Base-by-base conservation (phyloP, 1,140 invertebrate species). In the Lasioglossum albipes region DNA sequence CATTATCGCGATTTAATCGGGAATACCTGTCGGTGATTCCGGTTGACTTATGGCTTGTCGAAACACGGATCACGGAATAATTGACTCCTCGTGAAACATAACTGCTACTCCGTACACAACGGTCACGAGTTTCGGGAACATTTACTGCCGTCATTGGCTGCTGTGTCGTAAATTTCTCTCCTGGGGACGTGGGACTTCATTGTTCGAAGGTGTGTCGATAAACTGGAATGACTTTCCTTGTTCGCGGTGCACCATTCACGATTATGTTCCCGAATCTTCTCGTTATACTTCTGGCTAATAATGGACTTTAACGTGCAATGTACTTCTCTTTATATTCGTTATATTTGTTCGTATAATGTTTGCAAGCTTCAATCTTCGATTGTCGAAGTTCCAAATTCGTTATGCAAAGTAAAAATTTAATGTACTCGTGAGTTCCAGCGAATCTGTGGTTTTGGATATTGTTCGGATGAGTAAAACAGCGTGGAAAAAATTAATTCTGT, bases 1-100 rank as follows among this genome's bases (percentile, higher is more conserved):
- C 65, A 22, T 76, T 75, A 75, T 67, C 49, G 62, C 62, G 27
- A 41, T 12, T 59, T 22, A 27, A 45, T 45, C 74, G 20, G 10
- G 49, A 0, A 7, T 45, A 6, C n/a, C 49, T 2, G 36, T 12
- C 13, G 4, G 2, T 61, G 66, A 70, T 77, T 70, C 68, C 45
- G 31, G 18, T 12, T 12, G 7, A 5, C 9, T 13, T n/a, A 20
- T 22, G 3, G 22, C 57, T 59, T 22, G 31, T n/a, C 1, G 27
- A 9, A 16, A 18, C 16, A 9, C 18, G 18, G 52, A 71, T 41
- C 20, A 12, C n/a, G n/a, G 59, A 18, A 27, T 73, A 73, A 73
- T 73, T 68, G 22, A 68, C 66, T 45, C 41, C 64, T 31, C 12
- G 57, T 45, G 59, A 45, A 45, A 45, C 18, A 9, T 49, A 5